Evolutionary conservation across 2,888 invertebrate species (phyloP).

Genomic region (Dione juno): DNA sequence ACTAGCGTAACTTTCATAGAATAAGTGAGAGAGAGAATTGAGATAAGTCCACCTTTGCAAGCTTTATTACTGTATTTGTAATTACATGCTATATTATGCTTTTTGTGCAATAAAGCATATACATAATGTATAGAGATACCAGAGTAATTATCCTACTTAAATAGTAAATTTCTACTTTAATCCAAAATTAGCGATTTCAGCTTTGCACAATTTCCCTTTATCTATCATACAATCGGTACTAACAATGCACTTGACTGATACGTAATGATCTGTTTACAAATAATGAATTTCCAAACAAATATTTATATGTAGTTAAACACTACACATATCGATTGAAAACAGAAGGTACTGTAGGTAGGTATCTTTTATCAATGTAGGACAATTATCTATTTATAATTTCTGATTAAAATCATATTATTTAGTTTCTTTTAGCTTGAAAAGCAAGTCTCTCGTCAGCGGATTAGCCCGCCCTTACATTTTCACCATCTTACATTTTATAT

Average conservation of each 20-base stretch:
- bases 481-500: no score
- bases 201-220: neutral
- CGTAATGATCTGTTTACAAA: neutral
- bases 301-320: slow-evolving; percentile 30
- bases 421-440: neutral
- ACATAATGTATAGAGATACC: neutral
- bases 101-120: no score
- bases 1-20: no score
- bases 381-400: slow-evolving; percentile 12
- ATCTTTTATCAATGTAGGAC: slow-evolving; percentile 19
- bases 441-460: no score
- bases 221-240: slow-evolving; percentile 6
- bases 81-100: no score
- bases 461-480: no score
- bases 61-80: no score
- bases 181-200: neutral
- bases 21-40: no score
- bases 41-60: no score
- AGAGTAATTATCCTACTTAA: no score
- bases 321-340: slow-evolving; percentile 18
- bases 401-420: neutral
- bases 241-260: slow-evolving; percentile 38
- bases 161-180: no score
- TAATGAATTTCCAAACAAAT: slow-evolving; percentile 32
- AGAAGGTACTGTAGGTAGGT: slow-evolving; percentile 6